phyloP scores from a whole-genome alignment of 1,140 invertebrate genomes.

The Papilio polytes region DNA sequence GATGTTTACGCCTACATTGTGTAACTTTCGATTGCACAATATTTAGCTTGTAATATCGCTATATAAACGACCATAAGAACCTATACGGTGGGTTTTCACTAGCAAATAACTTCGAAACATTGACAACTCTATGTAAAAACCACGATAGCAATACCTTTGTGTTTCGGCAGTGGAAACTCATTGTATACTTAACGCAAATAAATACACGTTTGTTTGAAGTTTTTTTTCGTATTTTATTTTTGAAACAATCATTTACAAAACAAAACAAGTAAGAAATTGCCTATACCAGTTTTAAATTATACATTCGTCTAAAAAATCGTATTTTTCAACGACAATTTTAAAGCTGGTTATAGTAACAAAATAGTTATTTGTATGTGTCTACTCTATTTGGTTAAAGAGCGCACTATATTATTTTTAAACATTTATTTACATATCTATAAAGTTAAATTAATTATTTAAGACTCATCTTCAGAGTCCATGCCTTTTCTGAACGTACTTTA shows the following conservation, averaged over 20 bases:
- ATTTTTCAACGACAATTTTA: neutral
- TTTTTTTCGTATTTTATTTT: neutral
- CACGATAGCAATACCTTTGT: neutral
- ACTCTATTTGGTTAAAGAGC: neutral
- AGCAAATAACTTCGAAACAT: too few species aligned
- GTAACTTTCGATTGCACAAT: conserved; percentile 24
- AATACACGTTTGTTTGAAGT: conserved; percentile 28
- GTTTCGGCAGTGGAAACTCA: neutral
- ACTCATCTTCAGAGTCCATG: conserved; percentile 45
- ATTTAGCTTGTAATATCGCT: conserved; percentile 15
- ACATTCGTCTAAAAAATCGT: neutral
- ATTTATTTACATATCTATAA: neutral
- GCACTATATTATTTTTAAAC: neutral
- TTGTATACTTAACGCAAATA: conserved; percentile 21
- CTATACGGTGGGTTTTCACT: conserved; percentile 1
- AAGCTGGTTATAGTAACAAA: neutral
- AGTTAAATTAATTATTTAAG: conserved; percentile 20
- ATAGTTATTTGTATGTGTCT: neutral
- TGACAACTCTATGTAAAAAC: neutral
- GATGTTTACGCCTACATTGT: conserved; percentile 1
- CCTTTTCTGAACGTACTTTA: conserved; percentile 37
- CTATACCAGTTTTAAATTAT: too few species aligned
- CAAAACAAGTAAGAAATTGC: neutral
- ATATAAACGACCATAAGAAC: conserved; percentile 33
- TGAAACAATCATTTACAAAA: neutral